Base-by-base conservation (phyloP, 2,113 vertebrate genomes). In the Carlito syrichta region DNA sequence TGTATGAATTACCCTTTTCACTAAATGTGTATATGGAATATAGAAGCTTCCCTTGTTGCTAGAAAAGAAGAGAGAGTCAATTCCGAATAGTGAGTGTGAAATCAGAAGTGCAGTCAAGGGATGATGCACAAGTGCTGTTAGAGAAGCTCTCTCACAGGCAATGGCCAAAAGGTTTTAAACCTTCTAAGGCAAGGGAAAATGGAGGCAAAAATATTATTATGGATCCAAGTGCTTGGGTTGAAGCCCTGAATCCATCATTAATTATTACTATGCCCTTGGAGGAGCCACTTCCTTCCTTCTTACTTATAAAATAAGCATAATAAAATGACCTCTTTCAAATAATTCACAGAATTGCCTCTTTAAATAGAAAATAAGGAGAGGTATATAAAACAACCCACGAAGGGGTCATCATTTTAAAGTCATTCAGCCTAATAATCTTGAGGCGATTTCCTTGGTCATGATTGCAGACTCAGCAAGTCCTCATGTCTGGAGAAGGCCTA, bases 271-370 rank as follows among this genome's bases (percentile, higher is more conserved):
- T n/a, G n/a, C n/a, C n/a, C 2, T 40, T 38, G 5, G 25, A 83
- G 11, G 25, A 7, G 9, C 73, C 27, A 60, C 63, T 91, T 76
- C 32, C 19, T 11, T 69, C 14, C 14, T 89, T 35, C 16, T 74
- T 76, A 52, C 73, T 86, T 83, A n/a, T 77, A 92, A 86, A 43
- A 48, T 38, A 89, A 89, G 45, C 12, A 23, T 38, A 88, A 58
- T 74, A 74, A 96, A n/a, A 81, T 82, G n/a, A 22, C 4, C 20
- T 66, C 12, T 38, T 2, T 4, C 9, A 38, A 0, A 43, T 45
- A 93, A 76, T 56, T 89, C 56, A 74, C 22, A 19, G 45, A 58
- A 66, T 45, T 22, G 22, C 40, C 43, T 4, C 35, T 81, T 14
- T 77, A 69, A 45, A 87, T 25, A 83, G 17, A 30, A 83, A 87